Evolutionary conservation across 2,888 invertebrate species (phyloP), one percentile per base, ranked within the genome.

Genomic region (Pedicia rivosa): DNA sequence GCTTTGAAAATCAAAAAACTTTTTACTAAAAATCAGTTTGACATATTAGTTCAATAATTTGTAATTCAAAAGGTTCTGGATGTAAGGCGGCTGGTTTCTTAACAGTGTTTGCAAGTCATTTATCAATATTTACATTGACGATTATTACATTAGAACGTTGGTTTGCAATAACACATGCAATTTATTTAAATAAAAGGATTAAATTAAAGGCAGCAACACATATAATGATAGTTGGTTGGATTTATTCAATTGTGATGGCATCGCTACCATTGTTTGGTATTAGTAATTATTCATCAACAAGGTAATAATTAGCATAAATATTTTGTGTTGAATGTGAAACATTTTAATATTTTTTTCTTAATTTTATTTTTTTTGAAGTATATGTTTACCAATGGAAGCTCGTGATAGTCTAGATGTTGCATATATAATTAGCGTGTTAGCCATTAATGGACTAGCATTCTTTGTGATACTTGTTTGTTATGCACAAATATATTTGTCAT

Each of bases 31-130:
- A n/a, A n/a, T n/a, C n/a, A n/a, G n/a, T n/a, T n/a, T n/a, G n/a
- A n/a, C n/a, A n/a, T n/a, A n/a, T n/a, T n/a, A n/a, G n/a, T n/a
- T n/a, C n/a, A n/a, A n/a, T n/a, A n/a, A n/a, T n/a, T n/a, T n/a
- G n/a, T n/a, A n/a, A n/a, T n/a, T n/a, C n/a, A 22, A 5, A 47
- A 68, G 78, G 83, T 36, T 56, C 73, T 30, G 88, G 90, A 1
- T 91, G 90, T 56, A 74, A 81, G 53, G 68, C 82, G 7, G 86
- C 88, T 2, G 91, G 91, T 0, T 88, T 90, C 54, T 62, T 91
- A 35, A 87, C 87, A 0, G 82, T 88, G 0, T 86, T 87, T 50
- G 80, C 84, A 1, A 80, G 82, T 39, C 86, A 90, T 53, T 63
- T 91, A 31, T 88, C 88, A 14, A 81, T 91, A 6, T 84, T 81